phyloP scores from a whole-genome alignment of 1,140 invertebrate species.

The Frieseomelitta varia region DNA sequence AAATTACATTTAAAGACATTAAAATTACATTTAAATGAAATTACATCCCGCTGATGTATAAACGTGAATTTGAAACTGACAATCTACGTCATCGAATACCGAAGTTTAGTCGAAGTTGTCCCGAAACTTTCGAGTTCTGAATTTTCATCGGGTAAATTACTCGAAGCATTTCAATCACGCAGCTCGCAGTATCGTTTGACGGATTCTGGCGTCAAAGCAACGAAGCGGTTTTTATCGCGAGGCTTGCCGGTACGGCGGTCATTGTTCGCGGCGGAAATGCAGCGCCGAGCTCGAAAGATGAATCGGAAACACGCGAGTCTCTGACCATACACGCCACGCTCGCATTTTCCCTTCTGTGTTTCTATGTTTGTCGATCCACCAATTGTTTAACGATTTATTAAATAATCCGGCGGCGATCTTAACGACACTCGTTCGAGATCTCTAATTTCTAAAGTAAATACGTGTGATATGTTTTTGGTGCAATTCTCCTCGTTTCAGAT shows the following conservation, averaged over 20 bases:
- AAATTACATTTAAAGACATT: too few relatives aligned
- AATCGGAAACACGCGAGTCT: slow-evolving; percentile 48
- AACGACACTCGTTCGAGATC: background rate
- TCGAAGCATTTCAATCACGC: background rate
- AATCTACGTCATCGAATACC: too few relatives aligned
- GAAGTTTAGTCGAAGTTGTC: too few relatives aligned
- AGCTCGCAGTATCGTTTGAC: background rate
- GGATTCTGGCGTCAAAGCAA: background rate
- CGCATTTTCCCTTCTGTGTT: slow-evolving; percentile 29
- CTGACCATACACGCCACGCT: slow-evolving; percentile 21
- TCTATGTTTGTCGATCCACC: slow-evolving; percentile 16
- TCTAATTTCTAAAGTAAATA: background rate
- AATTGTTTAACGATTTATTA: slow-evolving; percentile 1
- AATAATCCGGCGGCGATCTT: slow-evolving; percentile 11
- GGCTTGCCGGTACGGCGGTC: background rate
- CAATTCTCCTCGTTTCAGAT: too few relatives aligned
- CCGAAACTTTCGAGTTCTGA: too few relatives aligned
- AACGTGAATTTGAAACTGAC: too few relatives aligned
- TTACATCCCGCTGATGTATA: too few relatives aligned
- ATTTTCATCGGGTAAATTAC: too few relatives aligned
- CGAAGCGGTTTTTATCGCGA: slow-evolving; percentile 43
- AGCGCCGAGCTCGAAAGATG: slow-evolving; percentile 30
- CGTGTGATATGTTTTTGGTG: background rate
- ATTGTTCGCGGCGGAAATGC: slow-evolving; percentile 34
- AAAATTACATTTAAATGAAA: too few relatives aligned